Evolutionary conservation across 2,888 invertebrate species (phyloP).

Genomic region (Celastrina argiolus): DNA sequence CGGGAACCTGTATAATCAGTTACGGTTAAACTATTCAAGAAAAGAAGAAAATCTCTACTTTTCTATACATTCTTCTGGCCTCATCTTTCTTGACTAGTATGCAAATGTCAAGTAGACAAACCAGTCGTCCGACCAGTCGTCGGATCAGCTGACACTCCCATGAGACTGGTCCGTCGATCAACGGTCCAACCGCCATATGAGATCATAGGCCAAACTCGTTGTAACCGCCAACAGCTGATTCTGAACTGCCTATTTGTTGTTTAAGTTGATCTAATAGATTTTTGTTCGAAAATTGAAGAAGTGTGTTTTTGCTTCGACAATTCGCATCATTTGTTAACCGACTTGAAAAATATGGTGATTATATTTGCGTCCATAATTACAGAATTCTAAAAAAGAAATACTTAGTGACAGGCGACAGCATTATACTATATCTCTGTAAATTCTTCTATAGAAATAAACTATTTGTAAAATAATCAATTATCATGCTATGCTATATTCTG

Average conservation of each 20-base stretch:
- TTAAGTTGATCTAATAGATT: no score
- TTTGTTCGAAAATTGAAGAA: no score
- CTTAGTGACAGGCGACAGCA: no score
- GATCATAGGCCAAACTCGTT: neutral
- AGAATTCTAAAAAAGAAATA: no score
- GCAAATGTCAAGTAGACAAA: neutral
- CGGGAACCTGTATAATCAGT: neutral
- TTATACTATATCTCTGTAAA: no score
- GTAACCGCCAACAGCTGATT: neutral
- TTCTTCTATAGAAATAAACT: no score
- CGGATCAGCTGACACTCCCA: slow-evolving; percentile 6
- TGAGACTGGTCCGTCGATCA: neutral
- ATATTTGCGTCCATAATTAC: no score
- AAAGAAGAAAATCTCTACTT: neutral
- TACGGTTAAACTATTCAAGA: neutral
- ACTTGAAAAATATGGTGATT: no score
- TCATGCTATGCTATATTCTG: no score
- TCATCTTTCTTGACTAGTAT: neutral
- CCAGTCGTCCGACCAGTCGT: neutral
- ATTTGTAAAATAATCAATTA: no score
- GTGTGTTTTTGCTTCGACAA: no score
- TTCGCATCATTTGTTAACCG: no score
- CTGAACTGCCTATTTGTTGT: neutral
- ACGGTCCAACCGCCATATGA: slow-evolving; percentile 7
- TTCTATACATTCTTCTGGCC: neutral